Percentiles rank a stretch among this genome's conserved stretches.
Evolutionary conservation across 2,113 vertebrate species (phyloP).

Genomic region (Tragelaphus imberbis): DNA sequence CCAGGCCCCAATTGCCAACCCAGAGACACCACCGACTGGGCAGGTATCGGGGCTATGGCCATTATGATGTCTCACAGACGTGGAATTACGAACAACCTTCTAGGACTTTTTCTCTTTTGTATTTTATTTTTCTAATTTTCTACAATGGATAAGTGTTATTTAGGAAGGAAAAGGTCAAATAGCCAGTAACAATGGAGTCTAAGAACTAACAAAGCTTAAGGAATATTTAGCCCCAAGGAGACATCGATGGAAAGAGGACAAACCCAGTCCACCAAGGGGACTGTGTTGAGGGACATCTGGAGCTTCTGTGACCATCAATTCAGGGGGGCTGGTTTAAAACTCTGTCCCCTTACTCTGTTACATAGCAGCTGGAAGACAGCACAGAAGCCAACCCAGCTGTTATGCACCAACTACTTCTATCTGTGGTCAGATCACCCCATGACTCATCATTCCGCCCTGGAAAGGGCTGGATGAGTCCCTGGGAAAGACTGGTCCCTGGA

Average conservation of each 20-base stretch:
- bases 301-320: neutral
- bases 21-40: neutral
- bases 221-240: neutral
- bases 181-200: neutral
- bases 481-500: neutral
- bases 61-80: neutral
- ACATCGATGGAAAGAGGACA: neutral
- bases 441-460: neutral
- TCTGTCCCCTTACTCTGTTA: neutral
- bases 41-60: neutral
- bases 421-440: neutral
- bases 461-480: neutral
- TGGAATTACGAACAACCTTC: neutral
- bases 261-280: neutral
- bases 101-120: neutral
- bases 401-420: neutral
- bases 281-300: neutral
- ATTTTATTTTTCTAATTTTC: neutral
- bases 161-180: neutral
- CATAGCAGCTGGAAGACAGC: neutral
- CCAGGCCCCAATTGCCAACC: neutral
- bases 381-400: neutral
- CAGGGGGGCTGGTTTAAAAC: neutral
- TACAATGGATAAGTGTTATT: neutral
- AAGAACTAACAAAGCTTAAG: neutral